Evolutionary conservation across 2,888 invertebrate species (phyloP).

Genomic region (Hipparchia sbordonii): DNA sequence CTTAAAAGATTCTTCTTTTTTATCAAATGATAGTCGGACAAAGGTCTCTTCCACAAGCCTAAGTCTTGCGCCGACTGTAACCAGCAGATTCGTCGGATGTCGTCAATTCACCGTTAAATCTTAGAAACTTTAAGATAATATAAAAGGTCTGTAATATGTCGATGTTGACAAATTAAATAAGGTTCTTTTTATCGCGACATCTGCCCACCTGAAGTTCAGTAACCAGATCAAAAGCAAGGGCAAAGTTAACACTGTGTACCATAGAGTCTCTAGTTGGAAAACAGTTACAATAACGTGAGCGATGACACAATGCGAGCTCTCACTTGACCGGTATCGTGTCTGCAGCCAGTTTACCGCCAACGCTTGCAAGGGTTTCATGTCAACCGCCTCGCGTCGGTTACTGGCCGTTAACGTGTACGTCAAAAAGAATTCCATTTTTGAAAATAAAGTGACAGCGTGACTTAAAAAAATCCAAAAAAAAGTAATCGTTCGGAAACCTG

Average conservation of each 20-base stretch:
- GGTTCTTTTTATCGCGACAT: neutral
- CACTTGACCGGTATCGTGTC: conserved; percentile 62
- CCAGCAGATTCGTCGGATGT: too few species aligned
- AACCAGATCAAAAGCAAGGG: conserved; percentile 32
- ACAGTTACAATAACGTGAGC: conserved; percentile 52
- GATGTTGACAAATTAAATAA: neutral
- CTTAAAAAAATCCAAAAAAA: conserved; percentile 16
- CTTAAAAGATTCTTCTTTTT: neutral
- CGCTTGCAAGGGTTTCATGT: conserved; percentile 63
- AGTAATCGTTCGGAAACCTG: conserved; percentile 23
- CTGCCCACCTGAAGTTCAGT: conserved; percentile 9
- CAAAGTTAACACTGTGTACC: conserved; percentile 27
- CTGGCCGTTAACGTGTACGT: conserved; percentile 55
- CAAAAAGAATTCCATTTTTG: conserved; percentile 35
- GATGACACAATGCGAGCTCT: conserved; percentile 68
- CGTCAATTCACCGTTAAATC: too few species aligned
- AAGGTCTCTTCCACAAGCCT: too few species aligned
- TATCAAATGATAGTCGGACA: too few species aligned
- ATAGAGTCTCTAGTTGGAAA: conserved; percentile 54
- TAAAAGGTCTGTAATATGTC: neutral
- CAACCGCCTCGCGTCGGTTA: conserved; percentile 37
- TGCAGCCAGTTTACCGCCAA: conserved; percentile 65
- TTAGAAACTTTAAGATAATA: too few species aligned
- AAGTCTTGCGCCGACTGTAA: too few species aligned
- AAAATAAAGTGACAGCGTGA: conserved; percentile 29